Evolutionary conservation across 2,888 invertebrate species (phyloP), one percentile per base, ranked within the genome.

Genomic region (Lithosia quadra): DNA sequence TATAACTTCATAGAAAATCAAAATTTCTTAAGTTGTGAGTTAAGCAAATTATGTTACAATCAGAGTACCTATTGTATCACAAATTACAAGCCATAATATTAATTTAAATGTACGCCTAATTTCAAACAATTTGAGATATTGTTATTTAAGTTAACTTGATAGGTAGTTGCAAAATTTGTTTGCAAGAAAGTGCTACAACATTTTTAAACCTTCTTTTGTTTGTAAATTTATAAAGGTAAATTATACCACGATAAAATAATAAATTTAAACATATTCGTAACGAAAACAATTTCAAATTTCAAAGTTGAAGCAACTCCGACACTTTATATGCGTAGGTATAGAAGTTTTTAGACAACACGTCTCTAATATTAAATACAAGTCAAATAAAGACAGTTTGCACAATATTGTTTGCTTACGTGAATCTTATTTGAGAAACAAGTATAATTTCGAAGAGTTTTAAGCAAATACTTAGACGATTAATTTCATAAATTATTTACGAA

Each of bases 331-430:
- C 86, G 83, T 83, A n/a, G n/a, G n/a, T n/a, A 83, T 77, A 75
- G 77, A 91, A 92, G 84, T 92, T 88, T 79, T 69, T 69, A 76
- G 84, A 87, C 91, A 92, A 92, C 92, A 91, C 91, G 92, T 92
- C 86, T 82, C 86, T 85, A 81, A 92, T 92, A 93, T 94, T 92
- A 92, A 91, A 93, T 91, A 92, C 90, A 91, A 93, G 89, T 91
- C 88, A 90, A 89, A 91, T 91, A 90, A 91, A 91, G 91, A 91
- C 91, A 90, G 86, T 91, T 90, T 82, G 82, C 84, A 72, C 83
- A 90, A 90, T 86, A 88, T 88, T 91, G 88, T 89, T 86, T 85
- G 85, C 87, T 90, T 88, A 90, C 88, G 89, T 90, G 90, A 84
- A 89, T 88, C 86, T 85, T 87, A 89, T 90, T 89, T 79, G 80